These are phyloP conservation scores for Podocnemis expansa DNA, from an alignment of 2,113 vertebrate species.

Conservation along the genomic window DNA sequence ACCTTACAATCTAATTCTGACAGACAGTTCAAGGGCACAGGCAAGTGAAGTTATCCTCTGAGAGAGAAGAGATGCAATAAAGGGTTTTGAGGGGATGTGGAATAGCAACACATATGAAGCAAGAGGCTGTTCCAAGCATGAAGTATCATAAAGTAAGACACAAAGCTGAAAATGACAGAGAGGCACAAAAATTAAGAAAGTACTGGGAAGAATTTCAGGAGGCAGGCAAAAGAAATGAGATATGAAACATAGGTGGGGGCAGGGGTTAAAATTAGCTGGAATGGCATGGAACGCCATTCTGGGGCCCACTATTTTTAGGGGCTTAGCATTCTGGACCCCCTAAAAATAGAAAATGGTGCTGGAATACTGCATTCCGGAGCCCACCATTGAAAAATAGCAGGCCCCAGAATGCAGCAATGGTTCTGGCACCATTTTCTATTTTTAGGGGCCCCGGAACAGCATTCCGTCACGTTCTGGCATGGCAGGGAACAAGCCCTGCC, in stretches of 20 bases:
- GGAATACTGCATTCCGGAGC: too few species aligned
- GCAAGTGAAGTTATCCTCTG: neutral
- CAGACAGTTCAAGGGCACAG: neutral
- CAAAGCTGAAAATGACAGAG: neutral
- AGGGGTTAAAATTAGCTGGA: too few species aligned
- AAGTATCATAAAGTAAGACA: neutral
- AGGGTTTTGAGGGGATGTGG: neutral
- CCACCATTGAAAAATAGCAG: too few species aligned
- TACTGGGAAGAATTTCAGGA: neutral
- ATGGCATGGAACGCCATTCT: too few species aligned
- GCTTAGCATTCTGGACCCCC: too few species aligned
- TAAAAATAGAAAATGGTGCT: too few species aligned
- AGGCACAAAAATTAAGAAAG: neutral
- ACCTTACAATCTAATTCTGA: neutral
- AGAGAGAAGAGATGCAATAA: neutral
- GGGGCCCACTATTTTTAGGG: too few species aligned
- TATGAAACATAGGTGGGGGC: fast-evolving
- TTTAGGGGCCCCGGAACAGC: too few species aligned
- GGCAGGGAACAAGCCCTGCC: too few species aligned
- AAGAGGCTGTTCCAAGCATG: neutral
- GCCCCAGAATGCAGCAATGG: too few species aligned
- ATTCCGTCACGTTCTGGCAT: too few species aligned
- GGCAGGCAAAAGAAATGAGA: neutral
- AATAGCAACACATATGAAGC: neutral
- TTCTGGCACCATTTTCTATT: too few species aligned